Base-by-base conservation (phyloP, 2,888 invertebrate genomes). In the Pyrrhosoma nymphula region DNA sequence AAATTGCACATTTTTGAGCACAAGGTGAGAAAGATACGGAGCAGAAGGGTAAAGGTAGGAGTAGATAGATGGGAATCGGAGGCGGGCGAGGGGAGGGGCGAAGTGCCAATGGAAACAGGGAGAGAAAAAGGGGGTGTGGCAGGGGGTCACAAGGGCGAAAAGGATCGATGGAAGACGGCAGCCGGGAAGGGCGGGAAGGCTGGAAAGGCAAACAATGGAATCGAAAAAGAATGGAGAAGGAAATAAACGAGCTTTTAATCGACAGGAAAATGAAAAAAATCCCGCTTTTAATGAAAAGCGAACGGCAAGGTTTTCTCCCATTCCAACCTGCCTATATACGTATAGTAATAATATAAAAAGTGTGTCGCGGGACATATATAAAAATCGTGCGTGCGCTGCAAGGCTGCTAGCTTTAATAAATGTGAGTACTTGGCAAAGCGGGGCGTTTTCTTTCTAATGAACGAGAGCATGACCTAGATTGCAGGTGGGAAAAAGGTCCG, bases 391-490 rank as follows among this genome's bases (percentile, higher is more conserved):
- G 82, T 82, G 82, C 12, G 18, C 16, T 14, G 82, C 30, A 30
- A 16, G 18, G 60, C 60, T 47, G n/a, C 82, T 82, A 35, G 30
- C 16, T 82, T 82, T 82, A 82, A 82, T 82, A 26, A 82, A 82
- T 82, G 35, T 82, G 35, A 82, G 30, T 82, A 82, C 69, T 82
- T 35, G 82, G 30, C 20, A 60, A 35, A n/a, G 35, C 82, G 82
- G 82, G n/a, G 47, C 47, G 82, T 82, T 82, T 82, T 35, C 82
- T 82, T 35, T 82, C 35, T 82, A 82, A 82, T 35, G 30, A 35
- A 82, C 16, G 82, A 82, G 82, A 35, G 35, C 82, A 82, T 35
- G 82, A 82, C 82, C 82, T 82, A 82, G 82, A 82, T 82, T 82
- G 30, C 35, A 2, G 35, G 8, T 3, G 35, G 35, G 69, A 60